Base-by-base conservation (phyloP, 2,888 invertebrate species). In the Lithophane ornitopus region DNA sequence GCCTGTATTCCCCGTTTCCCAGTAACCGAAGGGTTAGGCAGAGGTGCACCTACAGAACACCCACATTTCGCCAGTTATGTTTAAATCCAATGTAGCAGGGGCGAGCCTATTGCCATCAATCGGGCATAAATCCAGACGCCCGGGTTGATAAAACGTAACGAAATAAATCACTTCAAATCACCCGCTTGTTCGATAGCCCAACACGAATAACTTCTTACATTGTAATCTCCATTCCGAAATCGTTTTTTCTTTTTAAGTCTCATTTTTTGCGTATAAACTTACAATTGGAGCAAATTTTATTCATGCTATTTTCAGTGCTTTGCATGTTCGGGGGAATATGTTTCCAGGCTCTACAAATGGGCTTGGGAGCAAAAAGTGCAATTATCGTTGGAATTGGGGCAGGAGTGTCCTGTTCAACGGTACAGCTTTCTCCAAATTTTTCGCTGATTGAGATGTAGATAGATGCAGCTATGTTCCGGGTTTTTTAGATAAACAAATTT, bases 211-310 rank as follows among this genome's bases (percentile, higher is more conserved):
- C 81, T 84, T 82, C 83, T 83, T 84, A 85, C 82, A 81, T 75
- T 76, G 83, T 89, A 85, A 87, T 89, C 87, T 87, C 76, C 80
- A 86, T 85, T 82, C 79, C 76, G 70, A 84, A 87, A 89, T 86
- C 85, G 85, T 85, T 89, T 86, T 88, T 81, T 81, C 83, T 86
- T 87, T 88, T 84, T 78, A 84, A 85, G 80, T 82, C 72, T 80
- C 71, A 85, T 85, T 85, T 87, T 83, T 77, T 75, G 78, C 68
- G 70, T 76, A 83, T 82, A 81, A 85, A 86, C 73, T 80, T 76
- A 85, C 80, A 81, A 87, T 75, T 86, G 74, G 68, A 54, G 68
- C 66, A 78, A 77, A 77, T 81, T 81, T 85, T 81, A 81, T 85
- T 85, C 78, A 62, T 76, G 72, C 68, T 69, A 58, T 77, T 49